Conservation (phyloP, 2,113 vertebrate genomes). For the Antechinus flavipes region DNA sequence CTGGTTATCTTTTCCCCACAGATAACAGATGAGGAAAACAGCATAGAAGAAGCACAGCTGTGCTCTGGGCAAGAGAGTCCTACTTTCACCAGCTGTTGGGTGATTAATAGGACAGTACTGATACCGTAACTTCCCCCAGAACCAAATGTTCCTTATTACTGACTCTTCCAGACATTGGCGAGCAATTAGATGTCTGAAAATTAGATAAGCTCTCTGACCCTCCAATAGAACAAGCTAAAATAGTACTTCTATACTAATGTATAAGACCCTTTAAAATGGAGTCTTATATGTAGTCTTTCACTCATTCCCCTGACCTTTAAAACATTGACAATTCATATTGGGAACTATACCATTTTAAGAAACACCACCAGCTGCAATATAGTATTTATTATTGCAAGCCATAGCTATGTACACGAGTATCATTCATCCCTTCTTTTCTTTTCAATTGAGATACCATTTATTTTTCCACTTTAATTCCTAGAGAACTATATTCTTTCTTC, state of each 20-base stretch:
- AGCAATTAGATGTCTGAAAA: neutral
- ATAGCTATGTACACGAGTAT: neutral
- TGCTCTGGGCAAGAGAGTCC: neutral
- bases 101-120: slow-evolving; percentile 18
- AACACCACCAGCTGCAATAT: neutral
- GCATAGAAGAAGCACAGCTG: slow-evolving; percentile 2
- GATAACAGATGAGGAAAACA: neutral
- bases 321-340: neutral
- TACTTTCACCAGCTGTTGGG: slow-evolving; percentile 4
- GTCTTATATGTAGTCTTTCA: slow-evolving; percentile 15
- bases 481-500: neutral
- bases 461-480: neutral
- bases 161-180: slow-evolving; percentile 10
- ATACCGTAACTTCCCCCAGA: slow-evolving; percentile 12
- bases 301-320: slow-evolving; percentile 1
- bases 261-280: neutral
- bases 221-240: neutral
- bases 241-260: neutral
- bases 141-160: neutral
- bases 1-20: slow-evolving; percentile 21
- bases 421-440: neutral
- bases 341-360: slow-evolving; percentile 5
- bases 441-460: neutral
- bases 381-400: neutral
- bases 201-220: neutral